Conservation (phyloP, 1,140 invertebrate genomes). For the Andrena cerasifolii region DNA sequence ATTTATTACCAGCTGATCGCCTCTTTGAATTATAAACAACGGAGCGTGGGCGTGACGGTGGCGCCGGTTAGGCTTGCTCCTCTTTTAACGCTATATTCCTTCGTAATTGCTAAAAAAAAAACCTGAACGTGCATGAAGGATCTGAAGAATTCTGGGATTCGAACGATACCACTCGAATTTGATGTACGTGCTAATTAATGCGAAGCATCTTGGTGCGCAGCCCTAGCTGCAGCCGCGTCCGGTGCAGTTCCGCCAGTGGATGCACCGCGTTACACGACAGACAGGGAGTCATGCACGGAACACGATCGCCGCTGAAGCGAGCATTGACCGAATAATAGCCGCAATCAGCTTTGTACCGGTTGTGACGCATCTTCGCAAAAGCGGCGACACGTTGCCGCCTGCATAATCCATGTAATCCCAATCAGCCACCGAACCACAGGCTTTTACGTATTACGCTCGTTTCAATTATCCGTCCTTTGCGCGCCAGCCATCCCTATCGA, state of each 20-base stretch:
- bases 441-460: constrained; percentile 18
- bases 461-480: constrained; percentile 6
- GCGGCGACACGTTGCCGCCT: constrained; percentile 5
- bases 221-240: neutral
- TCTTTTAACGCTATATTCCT: neutral
- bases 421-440: neutral
- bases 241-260: constrained; percentile 16
- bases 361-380: constrained; percentile 47
- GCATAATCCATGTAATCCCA: constrained; percentile 34
- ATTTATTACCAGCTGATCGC: constrained; percentile 28
- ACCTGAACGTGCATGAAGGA: too few species aligned
- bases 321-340: constrained; percentile 60
- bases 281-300: neutral
- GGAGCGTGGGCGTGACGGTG: neutral
- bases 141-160: too few species aligned
- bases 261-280: constrained; percentile 21
- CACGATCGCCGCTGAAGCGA: constrained; percentile 19
- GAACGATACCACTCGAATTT: too few species aligned
- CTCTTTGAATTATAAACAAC: constrained; percentile 33
- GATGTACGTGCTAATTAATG: too few species aligned
- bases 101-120: too few species aligned
- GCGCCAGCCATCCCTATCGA: too few species aligned
- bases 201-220: too few species aligned
- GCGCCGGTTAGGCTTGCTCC: too few species aligned
- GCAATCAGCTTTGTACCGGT: constrained; percentile 57